Evolutionary conservation across 92 coral and sea anemone species (phyloP), one percentile per base, ranked within the genome.

Genomic region (Chrysogorgia sp.): DNA sequence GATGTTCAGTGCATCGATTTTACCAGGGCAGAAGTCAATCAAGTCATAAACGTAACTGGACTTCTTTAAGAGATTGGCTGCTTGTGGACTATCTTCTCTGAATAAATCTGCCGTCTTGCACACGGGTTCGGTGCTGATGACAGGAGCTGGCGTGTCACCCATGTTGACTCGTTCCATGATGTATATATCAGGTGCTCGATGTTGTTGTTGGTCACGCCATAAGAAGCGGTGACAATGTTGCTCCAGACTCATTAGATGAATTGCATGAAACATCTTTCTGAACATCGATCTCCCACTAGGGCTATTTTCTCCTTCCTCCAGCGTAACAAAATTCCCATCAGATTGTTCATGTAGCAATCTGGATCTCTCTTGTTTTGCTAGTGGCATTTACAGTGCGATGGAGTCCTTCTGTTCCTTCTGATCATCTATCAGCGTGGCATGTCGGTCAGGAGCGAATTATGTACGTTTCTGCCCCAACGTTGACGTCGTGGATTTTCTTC

Each of bases 51-150:
- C 90, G 50, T 85, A 85, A 53, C 82, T 85, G 43, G 89, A 85
- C 19, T 53, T 50, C 77, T 74, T 80, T 6, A 86, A 30, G 40
- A 89, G 75, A 25, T 71, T 22, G 0, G 91, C 83, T 3, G 86
- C 86, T 28, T 74, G 47, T 45, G 85, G 85, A 57, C 85, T 68
- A 40, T 34, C 77, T 34, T n/a, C n/a, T n/a, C n/a, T n/a, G n/a
- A n/a, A n/a, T 35, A 84, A 84, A 21, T 87, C 84, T 47, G 88
- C 88, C 14, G 85, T 87, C 83, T 87, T 87, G 76, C 79, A 87
- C 34, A 84, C 58, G 13, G 91, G 83, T 79, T 87, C 91, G 7
- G 88, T 84, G 61, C 88, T 84, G 25, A 87, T 79, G 47, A 83
- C 91, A 20, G 88, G 84, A 19, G 88, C 84, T 2, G 79, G 88